Evolutionary conservation across 2,888 invertebrate genomes (phyloP).

Genomic region (Hetaerina titia): DNA sequence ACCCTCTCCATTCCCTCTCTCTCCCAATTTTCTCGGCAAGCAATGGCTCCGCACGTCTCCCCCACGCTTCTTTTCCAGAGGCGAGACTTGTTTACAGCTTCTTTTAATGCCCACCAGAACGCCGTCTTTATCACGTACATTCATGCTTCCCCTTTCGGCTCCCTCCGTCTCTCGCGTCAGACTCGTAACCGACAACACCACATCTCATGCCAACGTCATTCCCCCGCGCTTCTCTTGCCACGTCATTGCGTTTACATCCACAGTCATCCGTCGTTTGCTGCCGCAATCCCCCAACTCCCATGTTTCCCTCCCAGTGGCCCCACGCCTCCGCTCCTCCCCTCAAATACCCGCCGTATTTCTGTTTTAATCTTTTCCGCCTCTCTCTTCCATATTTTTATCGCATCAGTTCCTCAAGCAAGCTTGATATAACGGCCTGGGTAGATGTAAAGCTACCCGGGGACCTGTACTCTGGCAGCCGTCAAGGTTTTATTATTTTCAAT

Average conservation of each 20-base stretch:
- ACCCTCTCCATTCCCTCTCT: background rate
- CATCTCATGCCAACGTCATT: background rate
- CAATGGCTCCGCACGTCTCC: background rate
- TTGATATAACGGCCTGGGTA: no score
- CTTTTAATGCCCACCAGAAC: background rate
- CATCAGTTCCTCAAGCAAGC: background rate
- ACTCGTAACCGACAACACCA: background rate
- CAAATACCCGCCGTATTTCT: background rate
- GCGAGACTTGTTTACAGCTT: slow-evolving; percentile 33
- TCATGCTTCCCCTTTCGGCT: background rate
- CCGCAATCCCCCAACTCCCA: background rate
- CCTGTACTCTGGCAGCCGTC: background rate
- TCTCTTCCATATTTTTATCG: background rate
- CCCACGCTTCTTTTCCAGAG: background rate
- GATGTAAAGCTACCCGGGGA: background rate
- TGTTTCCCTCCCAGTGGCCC: background rate
- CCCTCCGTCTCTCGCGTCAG: background rate
- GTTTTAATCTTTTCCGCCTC: background rate
- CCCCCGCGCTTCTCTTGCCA: background rate
- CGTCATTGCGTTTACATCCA: slow-evolving; percentile 11
- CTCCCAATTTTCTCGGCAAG: background rate
- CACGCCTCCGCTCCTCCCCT: background rate
- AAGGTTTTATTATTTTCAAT: no score
- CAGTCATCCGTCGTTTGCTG: background rate
- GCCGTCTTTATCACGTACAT: slow-evolving; percentile 7